Base-by-base conservation (phyloP, 1,140 invertebrate genomes). In the Pseudomyrmex flavicornis region DNA sequence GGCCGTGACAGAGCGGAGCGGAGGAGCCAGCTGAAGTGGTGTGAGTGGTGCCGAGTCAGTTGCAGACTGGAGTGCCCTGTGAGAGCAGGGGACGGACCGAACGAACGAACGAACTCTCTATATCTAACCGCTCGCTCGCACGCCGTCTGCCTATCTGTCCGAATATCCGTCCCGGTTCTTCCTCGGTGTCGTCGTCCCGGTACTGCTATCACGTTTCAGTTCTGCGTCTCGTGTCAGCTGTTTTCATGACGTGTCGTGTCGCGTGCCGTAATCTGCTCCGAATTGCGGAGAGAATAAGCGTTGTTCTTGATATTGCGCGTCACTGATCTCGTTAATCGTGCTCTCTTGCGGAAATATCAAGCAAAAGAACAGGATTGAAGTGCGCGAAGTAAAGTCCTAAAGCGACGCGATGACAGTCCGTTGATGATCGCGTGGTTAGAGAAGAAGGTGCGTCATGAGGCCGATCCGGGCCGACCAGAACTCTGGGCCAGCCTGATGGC, bases 61-160 rank as follows among this genome's bases (percentile, higher is more conserved):
- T 93, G 93, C 93, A 92, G 93, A 93, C 93, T 94, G 94, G 93
- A 94, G 94, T 91, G 93, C 93, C 93, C 93, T 93, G 93, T 92
- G 93, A 89, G 90, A 93, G 92, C 94, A 94, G 93, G 94, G 93
- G 93, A 93, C 93, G 92, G 93, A 94, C 88, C 88, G 90, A 88
- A 88, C 86, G 88, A 90, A 89, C 85, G 86, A 84, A 89, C 89
- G 85, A 85, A 92, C 88, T 86, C 74, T 65, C 68, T 72, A 87
- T 87, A 87, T 63, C 84, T 85, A 86, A 85, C 86, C 87, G 86
- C 80, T 85, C 85, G 88, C 52, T 85, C 85, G 88, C 48, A 54
- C 12, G 77, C 73, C 84, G 86, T 88, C 76, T 86, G 70, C 84
- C 82, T 84, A 74, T 87, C 83, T 82, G 65, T 48, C 76, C 76